Evolutionary conservation across 2,797 vertebrate species (phyloP).

Genomic region (Sardinella longiceps): DNA sequence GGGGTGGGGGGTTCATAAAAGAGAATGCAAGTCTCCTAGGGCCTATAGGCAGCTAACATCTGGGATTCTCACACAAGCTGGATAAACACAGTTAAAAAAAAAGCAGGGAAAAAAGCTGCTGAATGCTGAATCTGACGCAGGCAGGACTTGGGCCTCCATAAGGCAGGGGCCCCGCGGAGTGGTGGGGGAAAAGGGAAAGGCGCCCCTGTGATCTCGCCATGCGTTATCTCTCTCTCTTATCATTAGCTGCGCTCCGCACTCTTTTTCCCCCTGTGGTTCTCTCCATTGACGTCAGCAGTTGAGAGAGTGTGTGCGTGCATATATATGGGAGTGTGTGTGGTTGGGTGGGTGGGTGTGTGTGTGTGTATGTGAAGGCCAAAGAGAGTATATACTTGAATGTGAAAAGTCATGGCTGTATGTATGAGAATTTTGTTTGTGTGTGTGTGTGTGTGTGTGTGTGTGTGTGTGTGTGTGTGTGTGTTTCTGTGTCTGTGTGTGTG

Average conservation of each 20-base stretch:
- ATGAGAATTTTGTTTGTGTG: slow-evolving; percentile 22
- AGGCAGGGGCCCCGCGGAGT: not conserved
- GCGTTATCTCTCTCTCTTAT: not conserved
- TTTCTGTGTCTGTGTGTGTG: not conserved
- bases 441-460: not conserved
- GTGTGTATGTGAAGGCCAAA: not conserved
- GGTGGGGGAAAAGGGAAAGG: too few relatives aligned
- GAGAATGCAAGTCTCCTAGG: not conserved
- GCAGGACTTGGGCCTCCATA: not conserved
- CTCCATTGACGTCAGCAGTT: not conserved
- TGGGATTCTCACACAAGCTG: not conserved
- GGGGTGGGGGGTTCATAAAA: not conserved
- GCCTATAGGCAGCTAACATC: not conserved
- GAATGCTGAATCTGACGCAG: too few relatives aligned
- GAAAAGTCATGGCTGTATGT: slow-evolving; percentile 13
- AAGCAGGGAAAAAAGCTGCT: not conserved
- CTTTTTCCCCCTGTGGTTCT: not conserved
- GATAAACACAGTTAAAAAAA: not conserved
- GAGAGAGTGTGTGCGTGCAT: not conserved
- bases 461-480: not conserved
- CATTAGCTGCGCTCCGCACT: not conserved
- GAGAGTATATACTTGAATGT: not conserved
- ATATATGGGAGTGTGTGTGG: not conserved
- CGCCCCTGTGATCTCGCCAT: not conserved
- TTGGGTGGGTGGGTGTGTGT: not conserved